Evolutionary conservation across 2,797 vertebrate species (phyloP).

Genomic region (Harpagifer antarcticus): DNA sequence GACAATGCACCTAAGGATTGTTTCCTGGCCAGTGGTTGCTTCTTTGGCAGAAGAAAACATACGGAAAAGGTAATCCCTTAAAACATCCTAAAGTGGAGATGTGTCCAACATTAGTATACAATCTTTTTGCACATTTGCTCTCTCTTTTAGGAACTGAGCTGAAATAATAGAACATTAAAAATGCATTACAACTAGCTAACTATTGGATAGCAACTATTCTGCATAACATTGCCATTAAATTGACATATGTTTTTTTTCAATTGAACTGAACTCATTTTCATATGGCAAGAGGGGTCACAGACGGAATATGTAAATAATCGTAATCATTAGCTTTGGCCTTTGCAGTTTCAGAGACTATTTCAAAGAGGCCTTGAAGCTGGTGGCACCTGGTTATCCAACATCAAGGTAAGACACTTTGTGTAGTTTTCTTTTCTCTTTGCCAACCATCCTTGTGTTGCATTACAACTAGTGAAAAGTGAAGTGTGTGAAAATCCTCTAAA

Average conservation of each 20-base stretch:
- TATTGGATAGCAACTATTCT: not conserved
- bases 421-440: not conserved
- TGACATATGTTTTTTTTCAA: not conserved
- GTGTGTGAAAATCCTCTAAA: constrained; percentile 1
- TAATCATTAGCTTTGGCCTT: not conserved
- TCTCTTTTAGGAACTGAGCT: constrained; percentile 5
- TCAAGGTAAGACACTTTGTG: too few species aligned
- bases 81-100: constrained; percentile 1
- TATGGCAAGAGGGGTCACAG: not conserved
- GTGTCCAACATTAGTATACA: not conserved
- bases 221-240: not conserved
- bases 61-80: not conserved
- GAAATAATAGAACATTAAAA: not conserved
- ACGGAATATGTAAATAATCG: too few species aligned
- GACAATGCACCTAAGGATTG: constrained; percentile 14
- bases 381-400: not conserved
- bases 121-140: not conserved
- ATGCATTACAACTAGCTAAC: not conserved
- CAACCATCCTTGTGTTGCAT: not conserved
- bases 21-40: not conserved
- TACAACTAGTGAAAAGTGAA: not conserved
- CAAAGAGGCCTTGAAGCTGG: not conserved
- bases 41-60: not conserved
- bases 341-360: not conserved
- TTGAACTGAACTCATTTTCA: not conserved